Conservation (phyloP, 2,888 invertebrate species). For the Microctonus aethiopoides region DNA sequence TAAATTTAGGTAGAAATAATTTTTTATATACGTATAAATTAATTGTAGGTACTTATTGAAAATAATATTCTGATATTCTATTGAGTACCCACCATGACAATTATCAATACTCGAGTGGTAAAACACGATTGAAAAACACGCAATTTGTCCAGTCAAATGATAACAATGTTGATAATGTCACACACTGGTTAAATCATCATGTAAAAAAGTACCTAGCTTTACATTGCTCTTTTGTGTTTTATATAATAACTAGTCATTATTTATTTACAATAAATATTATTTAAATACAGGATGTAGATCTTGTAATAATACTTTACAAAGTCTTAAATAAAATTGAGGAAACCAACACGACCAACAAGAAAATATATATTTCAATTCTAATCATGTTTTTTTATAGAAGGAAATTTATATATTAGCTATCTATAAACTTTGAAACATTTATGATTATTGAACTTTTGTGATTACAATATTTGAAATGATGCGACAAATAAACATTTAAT, state of each 20-base stretch:
- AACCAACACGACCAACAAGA: too few relatives aligned
- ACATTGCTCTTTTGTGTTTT: neutral
- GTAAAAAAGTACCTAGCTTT: neutral
- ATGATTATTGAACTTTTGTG: neutral
- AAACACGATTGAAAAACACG: neutral
- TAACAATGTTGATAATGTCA: conserved; percentile 12
- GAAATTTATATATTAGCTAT: too few relatives aligned
- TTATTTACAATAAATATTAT: neutral
- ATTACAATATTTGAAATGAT: neutral
- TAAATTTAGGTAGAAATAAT: neutral
- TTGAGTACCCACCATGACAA: conserved; percentile 1
- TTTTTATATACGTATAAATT: neutral
- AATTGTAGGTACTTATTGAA: too few relatives aligned
- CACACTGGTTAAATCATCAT: neutral
- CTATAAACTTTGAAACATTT: neutral
- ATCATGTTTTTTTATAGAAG: too few relatives aligned
- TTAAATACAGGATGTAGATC: too few relatives aligned
- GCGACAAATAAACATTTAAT: neutral
- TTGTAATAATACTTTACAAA: too few relatives aligned
- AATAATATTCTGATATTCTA: too few relatives aligned
- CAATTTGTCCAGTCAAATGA: neutral
- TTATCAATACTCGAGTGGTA: neutral
- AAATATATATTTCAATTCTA: too few relatives aligned
- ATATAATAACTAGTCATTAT: neutral
- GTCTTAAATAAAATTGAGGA: too few relatives aligned